Percentiles rank a stretch among this genome's conserved stretches.
Evolutionary conservation across 2,888 invertebrate species (phyloP).

Genomic region (Cistogaster globosa): DNA sequence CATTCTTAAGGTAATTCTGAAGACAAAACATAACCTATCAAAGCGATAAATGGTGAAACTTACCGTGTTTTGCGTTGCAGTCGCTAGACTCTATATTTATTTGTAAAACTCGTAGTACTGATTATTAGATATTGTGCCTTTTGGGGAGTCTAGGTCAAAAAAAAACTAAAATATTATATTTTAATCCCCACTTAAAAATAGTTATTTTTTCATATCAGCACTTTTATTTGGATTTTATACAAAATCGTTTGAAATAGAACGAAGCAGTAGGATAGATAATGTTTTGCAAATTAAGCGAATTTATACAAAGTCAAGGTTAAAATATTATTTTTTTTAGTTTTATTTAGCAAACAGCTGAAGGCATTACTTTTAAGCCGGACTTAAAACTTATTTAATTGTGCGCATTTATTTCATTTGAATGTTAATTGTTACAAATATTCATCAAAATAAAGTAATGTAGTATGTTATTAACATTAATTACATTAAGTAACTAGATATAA

Average conservation of each 20-base stretch:
- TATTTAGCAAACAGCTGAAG: neutral
- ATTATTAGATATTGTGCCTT: too few species aligned
- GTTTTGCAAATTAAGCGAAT: constrained; percentile 29
- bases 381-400: neutral
- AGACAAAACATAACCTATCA: too few species aligned
- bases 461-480: neutral
- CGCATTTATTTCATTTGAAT: neutral
- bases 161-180: too few species aligned
- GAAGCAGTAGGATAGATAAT: constrained; percentile 32
- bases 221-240: neutral
- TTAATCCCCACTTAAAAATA: too few species aligned
- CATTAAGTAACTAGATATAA: too few species aligned
- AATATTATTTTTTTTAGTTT: constrained; percentile 13
- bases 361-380: neutral
- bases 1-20: too few species aligned
- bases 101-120: too few species aligned
- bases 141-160: too few species aligned
- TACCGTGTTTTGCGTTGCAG: too few species aligned
- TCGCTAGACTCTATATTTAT: too few species aligned
- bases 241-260: neutral
- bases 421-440: neutral
- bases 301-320: constrained; percentile 54
- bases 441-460: neutral
- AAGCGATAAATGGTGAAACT: too few species aligned
- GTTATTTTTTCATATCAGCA: too few species aligned